These are phyloP conservation scores for Eupelmus urozonus DNA, from an alignment of 2,888 invertebrate species.

Conservation along the genomic window DNA sequence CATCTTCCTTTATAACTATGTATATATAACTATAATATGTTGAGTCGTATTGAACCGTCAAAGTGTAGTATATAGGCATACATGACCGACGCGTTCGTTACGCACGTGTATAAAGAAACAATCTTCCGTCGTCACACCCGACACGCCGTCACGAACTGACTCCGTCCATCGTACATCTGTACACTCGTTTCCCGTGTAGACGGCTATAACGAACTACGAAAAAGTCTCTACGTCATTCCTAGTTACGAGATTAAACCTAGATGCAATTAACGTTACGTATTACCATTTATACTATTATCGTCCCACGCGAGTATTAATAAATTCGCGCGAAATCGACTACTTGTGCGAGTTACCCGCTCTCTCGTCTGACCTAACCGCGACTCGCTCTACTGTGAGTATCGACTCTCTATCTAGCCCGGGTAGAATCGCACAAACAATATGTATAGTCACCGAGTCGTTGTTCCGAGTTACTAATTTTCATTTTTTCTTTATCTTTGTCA, in stretches of 20 bases:
- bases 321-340: neutral
- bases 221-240: conserved; percentile 33
- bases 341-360: neutral
- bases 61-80: conserved; percentile 22
- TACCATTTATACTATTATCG: conserved; percentile 8
- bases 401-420: too few species aligned
- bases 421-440: conserved; percentile 22
- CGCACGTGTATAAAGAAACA: neutral
- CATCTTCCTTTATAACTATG: conserved; percentile 2
- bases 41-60: conserved; percentile 24
- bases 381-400: conserved; percentile 27
- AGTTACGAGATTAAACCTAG: conserved; percentile 40
- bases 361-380: conserved; percentile 25
- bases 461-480: conserved; percentile 21
- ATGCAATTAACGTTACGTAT: conserved; percentile 37
- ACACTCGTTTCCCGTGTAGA: conserved; percentile 17
- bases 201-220: conserved; percentile 39
- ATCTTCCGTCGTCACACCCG: neutral
- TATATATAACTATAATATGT: conserved; percentile 4
- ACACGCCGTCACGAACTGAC: neutral
- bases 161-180: conserved; percentile 3
- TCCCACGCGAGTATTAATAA: conserved; percentile 18
- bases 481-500: conserved; percentile 1
- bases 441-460: conserved; percentile 49
- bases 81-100: neutral